phyloP scores from a whole-genome alignment of 2,797 vertebrate species.

The Paramormyrops hopkinsi region DNA sequence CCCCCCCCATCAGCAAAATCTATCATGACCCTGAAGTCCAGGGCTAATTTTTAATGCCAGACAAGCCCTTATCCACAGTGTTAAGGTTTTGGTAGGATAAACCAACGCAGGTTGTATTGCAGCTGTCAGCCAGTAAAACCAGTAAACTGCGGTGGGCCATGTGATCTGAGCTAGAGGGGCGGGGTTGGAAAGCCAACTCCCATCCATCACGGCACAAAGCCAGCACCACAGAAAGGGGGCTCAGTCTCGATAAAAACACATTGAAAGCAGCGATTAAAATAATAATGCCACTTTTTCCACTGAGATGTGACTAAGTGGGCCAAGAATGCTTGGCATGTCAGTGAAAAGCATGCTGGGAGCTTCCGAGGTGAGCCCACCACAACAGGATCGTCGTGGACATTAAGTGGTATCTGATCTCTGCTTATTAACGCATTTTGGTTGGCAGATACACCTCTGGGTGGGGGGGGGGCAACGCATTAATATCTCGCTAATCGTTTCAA shows the following conservation, averaged over 20 bases:
- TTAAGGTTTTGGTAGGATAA: not conserved
- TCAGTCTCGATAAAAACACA: not conserved
- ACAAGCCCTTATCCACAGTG: not conserved
- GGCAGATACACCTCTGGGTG: not conserved
- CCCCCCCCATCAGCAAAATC: not conserved
- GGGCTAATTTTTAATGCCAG: not conserved
- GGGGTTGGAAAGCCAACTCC: not conserved
- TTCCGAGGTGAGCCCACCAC: not conserved
- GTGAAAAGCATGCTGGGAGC: not conserved
- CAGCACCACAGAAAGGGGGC: not conserved
- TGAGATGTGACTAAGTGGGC: not conserved
- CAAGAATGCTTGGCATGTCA: not conserved
- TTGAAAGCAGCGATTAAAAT: not conserved
- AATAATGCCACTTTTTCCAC: not conserved
- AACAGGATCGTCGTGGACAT: not conserved
- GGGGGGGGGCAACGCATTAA: slow-evolving; percentile 35
- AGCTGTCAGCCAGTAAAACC: not conserved
- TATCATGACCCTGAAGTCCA: not conserved
- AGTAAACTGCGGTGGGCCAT: not conserved
- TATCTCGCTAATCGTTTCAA: slow-evolving; percentile 52
- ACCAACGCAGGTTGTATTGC: not conserved
- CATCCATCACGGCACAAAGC: not conserved
- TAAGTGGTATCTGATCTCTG: not conserved
- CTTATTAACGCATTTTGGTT: not conserved
- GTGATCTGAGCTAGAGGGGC: not conserved